These are phyloP conservation scores for Ditylenchus weischeri DNA, from an alignment of 2,888 invertebrate genomes.

Conservation along the genomic window DNA sequence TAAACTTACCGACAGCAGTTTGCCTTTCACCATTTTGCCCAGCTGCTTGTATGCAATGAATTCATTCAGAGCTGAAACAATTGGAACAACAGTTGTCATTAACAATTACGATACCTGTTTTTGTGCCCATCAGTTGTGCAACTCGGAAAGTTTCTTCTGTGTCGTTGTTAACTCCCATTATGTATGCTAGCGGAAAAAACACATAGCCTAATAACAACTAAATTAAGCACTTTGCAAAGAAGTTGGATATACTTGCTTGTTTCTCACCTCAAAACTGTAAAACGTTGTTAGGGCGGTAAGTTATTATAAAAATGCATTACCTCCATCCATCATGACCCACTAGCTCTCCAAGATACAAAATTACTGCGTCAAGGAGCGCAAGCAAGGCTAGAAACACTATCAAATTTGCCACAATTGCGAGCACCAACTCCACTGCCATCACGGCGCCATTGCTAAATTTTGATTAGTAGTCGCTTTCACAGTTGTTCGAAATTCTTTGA, in stretches of 20 bases:
- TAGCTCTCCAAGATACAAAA: constrained; percentile 77
- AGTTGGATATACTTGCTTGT: constrained; percentile 2
- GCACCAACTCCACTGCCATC: constrained; percentile 75
- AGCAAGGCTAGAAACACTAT: constrained; percentile 86
- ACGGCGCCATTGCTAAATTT: constrained; percentile 86
- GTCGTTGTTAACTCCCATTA: constrained; percentile 69
- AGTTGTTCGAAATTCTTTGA: too few relatives aligned
- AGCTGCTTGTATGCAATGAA: constrained; percentile 58
- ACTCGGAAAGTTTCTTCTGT: constrained; percentile 46
- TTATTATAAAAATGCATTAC: constrained; percentile 56
- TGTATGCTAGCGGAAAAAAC: constrained; percentile 83
- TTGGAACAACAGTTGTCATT: not conserved
- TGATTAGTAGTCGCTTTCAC: constrained; percentile 69
- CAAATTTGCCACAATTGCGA: constrained; percentile 84
- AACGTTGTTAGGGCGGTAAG: constrained; percentile 64
- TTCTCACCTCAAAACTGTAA: not conserved
- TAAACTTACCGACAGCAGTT: constrained; percentile 31
- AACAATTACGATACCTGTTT: constrained; percentile 32
- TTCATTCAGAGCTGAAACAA: constrained; percentile 48
- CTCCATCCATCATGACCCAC: constrained; percentile 65
- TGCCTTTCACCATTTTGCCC: constrained; percentile 44
- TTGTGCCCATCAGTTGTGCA: constrained; percentile 57
- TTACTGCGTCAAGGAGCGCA: constrained; percentile 76
- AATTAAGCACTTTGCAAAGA: constrained; percentile 3
- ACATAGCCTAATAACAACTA: constrained; percentile 78